Evolutionary conservation across 2,113 vertebrate species (phyloP).

Genomic region (Sorex fumeus): DNA sequence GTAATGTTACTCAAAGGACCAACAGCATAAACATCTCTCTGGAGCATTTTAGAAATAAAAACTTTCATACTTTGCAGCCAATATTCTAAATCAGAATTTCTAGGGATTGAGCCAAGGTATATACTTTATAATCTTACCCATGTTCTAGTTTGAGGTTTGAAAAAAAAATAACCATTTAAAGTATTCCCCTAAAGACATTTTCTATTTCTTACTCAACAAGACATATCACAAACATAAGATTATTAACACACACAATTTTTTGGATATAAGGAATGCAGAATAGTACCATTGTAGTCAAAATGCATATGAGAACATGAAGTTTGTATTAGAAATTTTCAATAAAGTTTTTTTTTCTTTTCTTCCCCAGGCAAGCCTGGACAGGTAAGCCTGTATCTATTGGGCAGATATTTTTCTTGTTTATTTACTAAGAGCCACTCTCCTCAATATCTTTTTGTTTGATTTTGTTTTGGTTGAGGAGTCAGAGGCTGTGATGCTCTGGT

Average conservation of each 20-base stretch:
- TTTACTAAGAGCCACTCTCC: neutral
- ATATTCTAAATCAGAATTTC: neutral
- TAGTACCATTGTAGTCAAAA: neutral
- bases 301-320: neutral
- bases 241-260: neutral
- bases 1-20: neutral
- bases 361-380: neutral
- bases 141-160: neutral
- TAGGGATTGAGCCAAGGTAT: neutral
- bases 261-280: neutral
- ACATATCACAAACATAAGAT: neutral
- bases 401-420: neutral
- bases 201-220: neutral
- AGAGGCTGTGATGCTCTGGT: no score
- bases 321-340: conserved; percentile 5
- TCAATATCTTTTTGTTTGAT: neutral
- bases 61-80: neutral
- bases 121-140: neutral
- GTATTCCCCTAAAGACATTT: neutral
- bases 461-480: no score
- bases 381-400: neutral
- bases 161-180: neutral
- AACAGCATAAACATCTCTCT: neutral
- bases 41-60: neutral
- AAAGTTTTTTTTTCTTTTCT: neutral